Evolutionary conservation across 2,888 invertebrate genomes (phyloP).

Genomic region (Scelioninae gen. 2): DNA sequence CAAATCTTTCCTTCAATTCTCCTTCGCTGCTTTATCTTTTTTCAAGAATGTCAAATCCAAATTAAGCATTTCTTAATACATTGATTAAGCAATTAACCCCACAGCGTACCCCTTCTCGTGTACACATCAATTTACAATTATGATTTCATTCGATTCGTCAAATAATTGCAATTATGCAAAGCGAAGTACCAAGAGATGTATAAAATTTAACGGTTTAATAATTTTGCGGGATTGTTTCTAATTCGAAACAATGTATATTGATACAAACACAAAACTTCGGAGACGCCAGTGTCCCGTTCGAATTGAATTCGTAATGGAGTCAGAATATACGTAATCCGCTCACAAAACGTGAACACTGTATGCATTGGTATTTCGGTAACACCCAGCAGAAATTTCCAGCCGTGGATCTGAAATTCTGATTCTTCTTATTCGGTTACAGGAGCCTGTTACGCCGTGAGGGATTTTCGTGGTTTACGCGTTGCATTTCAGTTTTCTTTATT

Average conservation of each 20-base stretch:
- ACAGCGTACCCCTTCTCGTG: background rate
- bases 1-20: constrained; percentile 11
- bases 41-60: background rate
- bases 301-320: constrained; percentile 32
- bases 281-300: constrained; percentile 21
- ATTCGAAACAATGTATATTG: constrained; percentile 3
- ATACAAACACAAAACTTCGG: constrained; percentile 20
- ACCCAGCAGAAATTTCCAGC: constrained; percentile 23
- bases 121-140: background rate
- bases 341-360: constrained; percentile 16
- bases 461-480: constrained; percentile 23
- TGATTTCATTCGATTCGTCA: background rate
- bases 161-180: background rate
- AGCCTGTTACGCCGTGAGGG: constrained; percentile 19
- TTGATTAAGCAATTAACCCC: background rate
- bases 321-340: constrained; percentile 19
- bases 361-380: constrained; percentile 25
- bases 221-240: constrained; percentile 5
- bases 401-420: constrained; percentile 36
- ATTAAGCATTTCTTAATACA: background rate
- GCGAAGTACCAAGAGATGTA: background rate
- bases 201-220: constrained; percentile 14
- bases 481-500: constrained; percentile 13
- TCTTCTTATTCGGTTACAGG: constrained; percentile 34
- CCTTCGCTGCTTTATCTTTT: background rate